phyloP scores from a whole-genome alignment of 2,797 vertebrate species.

The Premnoplex brunnescens region DNA sequence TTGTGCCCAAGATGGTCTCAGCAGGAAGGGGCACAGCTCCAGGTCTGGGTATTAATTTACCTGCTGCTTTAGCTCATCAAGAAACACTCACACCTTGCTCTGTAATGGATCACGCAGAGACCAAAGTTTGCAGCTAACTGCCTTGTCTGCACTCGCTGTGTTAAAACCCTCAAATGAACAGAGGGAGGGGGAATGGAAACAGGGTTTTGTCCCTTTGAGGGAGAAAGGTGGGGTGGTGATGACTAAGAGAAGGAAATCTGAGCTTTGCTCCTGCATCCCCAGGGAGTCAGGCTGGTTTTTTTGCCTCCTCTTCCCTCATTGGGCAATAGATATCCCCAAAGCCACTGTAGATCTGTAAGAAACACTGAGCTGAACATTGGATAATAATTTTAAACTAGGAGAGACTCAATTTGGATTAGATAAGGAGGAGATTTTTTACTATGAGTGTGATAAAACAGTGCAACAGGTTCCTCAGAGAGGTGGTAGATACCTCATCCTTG shows the following conservation, averaged over 20 bases:
- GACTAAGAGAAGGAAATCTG: not conserved
- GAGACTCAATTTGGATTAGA: not conserved
- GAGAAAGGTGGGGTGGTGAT: not conserved
- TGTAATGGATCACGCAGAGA: not conserved
- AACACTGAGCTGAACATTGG: not conserved
- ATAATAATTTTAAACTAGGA: not conserved
- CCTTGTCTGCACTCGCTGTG: rapidly evolving
- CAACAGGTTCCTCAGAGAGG: not conserved
- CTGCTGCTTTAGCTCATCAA: conserved; percentile 28
- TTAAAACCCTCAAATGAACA: not conserved
- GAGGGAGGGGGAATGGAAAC: not conserved
- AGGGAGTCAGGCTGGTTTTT: not conserved
- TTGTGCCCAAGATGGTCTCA: conserved; percentile 11
- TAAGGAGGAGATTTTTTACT: not conserved
- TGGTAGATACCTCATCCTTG: not conserved
- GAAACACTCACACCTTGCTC: conserved; percentile 30
- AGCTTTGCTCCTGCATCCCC: not conserved
- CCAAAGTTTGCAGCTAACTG: not conserved
- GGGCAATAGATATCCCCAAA: not conserved
- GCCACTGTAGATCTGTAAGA: rapidly evolving
- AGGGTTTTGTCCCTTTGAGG: not conserved
- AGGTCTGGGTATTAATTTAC: conserved; percentile 33
- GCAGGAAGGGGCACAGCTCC: not conserved
- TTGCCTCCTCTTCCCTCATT: not conserved
- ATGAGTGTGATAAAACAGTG: not conserved